Base-by-base conservation (phyloP, 64 coral and sea anemone species). In the Pocillopora damicornis region DNA sequence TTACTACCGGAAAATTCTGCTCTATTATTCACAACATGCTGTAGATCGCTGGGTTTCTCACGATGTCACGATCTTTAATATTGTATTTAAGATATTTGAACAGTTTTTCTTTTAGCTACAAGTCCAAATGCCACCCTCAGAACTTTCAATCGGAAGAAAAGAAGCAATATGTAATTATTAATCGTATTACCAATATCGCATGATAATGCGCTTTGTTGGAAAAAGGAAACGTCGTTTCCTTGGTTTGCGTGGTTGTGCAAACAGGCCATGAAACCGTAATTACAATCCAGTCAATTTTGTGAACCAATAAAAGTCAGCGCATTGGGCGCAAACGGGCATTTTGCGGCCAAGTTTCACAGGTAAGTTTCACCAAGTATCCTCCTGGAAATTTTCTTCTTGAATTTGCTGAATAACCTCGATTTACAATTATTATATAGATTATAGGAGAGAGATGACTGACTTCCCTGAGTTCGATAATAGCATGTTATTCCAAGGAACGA, bases 211-310 rank as follows among this genome's bases (percentile, higher is more conserved):
- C 15, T 63, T 16, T 37, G 57, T 35, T 81, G 25, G 35, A 63
- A 81, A 6, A 51, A 37, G 63, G 8, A 81, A 59, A 22, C 34
- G 36, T 14, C 59, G 35, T 81, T 63, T 64, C 79, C 14, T 81
- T 13, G 79, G 79, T 63, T 80, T 80, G 13, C 59, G 35, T 63
- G 25, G 59, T 63, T 63, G 26, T 63, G 36, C 35, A 81, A 81
- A 81, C 59, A 81, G 61, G 62, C 60, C 77, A 30, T 56, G 60
- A 79, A 23, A 34, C 8, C 7, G n/a, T 79, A 30, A 79, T 79
- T 81, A 17, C 12, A 81, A 12, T 81, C 63, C 79, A 63, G 63
- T 81, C 79, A 81, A 23, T 63, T 35, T 81, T 13, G 20, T 62
- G 15, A 4, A 63, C 67, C 13, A 5, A 77, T 81, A 81, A 63